phyloP scores from a whole-genome alignment of 1,140 invertebrate genomes.

The Drosophila nigrodunni region DNA sequence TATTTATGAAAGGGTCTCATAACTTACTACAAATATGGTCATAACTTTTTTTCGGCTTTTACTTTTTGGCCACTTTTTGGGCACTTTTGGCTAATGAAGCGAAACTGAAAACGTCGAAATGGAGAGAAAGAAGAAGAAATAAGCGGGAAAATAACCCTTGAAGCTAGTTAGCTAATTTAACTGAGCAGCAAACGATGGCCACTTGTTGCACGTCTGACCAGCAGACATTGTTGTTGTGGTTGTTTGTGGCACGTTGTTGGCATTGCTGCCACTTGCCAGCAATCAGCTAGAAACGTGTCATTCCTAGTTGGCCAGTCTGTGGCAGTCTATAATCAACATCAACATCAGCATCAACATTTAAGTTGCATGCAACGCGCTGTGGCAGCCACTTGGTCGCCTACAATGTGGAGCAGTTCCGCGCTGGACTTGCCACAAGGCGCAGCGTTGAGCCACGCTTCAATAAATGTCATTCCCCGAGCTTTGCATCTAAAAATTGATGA shows the following conservation, averaged over 20 bases:
- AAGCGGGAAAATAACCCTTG: slow-evolving; percentile 4
- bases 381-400: slow-evolving; percentile 39
- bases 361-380: slow-evolving; percentile 15
- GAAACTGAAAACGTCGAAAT: slow-evolving; percentile 29
- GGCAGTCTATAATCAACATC: slow-evolving; percentile 66
- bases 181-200: slow-evolving; percentile 56
- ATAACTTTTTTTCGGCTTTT: slow-evolving; percentile 75
- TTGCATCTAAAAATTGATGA: slow-evolving; percentile 83
- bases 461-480: slow-evolving; percentile 81
- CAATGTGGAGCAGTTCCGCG: slow-evolving; percentile 71
- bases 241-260: not conserved
- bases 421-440: slow-evolving; percentile 44
- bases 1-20: slow-evolving; percentile 80
- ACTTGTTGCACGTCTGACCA: slow-evolving; percentile 58
- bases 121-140: no score
- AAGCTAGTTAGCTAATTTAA: slow-evolving; percentile 61
- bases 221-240: not conserved
- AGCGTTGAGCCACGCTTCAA: slow-evolving; percentile 69
- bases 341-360: slow-evolving; percentile 53
- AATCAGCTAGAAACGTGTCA: slow-evolving; percentile 76
- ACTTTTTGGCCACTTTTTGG: slow-evolving; percentile 51
- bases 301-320: slow-evolving; percentile 37
- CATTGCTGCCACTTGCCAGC: slow-evolving; percentile 32
- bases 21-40: slow-evolving; percentile 80
- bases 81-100: slow-evolving; percentile 61